Percentiles rank a stretch among this genome's conserved stretches.
These are phyloP conservation scores for Palythoa caribaeorum DNA, from an alignment of 92 coral and sea anemone genomes.

Conservation along the genomic window DNA sequence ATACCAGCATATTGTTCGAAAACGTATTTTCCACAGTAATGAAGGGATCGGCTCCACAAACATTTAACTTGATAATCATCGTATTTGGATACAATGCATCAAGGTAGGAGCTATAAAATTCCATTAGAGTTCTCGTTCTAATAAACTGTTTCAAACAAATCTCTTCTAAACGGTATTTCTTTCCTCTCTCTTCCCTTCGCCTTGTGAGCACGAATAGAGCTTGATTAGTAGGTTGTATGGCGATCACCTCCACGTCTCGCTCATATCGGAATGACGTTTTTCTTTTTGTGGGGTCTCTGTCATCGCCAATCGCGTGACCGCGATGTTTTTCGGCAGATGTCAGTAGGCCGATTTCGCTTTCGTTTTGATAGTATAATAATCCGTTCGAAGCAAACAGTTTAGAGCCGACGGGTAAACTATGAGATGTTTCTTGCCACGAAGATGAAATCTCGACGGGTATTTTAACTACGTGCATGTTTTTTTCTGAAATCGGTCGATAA, in stretches of 20 bases:
- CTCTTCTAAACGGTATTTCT: background rate
- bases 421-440: background rate
- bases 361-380: background rate
- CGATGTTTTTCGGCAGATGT: background rate
- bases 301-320: too few relatives aligned
- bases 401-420: background rate
- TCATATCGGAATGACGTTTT: background rate
- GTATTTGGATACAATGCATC: too few relatives aligned
- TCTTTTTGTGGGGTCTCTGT: background rate
- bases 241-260: background rate
- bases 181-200: background rate
- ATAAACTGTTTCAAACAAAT: background rate
- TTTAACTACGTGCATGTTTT: too few relatives aligned
- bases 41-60: too few relatives aligned
- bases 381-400: background rate
- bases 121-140: too few relatives aligned
- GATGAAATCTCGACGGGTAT: background rate
- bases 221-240: background rate
- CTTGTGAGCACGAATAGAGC: too few relatives aligned
- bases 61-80: too few relatives aligned
- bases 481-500: background rate
- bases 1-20: too few relatives aligned
- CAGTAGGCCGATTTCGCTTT: background rate
- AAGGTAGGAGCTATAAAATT: too few relatives aligned
- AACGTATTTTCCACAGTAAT: too few relatives aligned